Percentiles rank a stretch among this genome's conserved stretches.
These are phyloP conservation scores for Eufriesea mexicana DNA, from an alignment of 1,140 invertebrate species.

Conservation along the genomic window DNA sequence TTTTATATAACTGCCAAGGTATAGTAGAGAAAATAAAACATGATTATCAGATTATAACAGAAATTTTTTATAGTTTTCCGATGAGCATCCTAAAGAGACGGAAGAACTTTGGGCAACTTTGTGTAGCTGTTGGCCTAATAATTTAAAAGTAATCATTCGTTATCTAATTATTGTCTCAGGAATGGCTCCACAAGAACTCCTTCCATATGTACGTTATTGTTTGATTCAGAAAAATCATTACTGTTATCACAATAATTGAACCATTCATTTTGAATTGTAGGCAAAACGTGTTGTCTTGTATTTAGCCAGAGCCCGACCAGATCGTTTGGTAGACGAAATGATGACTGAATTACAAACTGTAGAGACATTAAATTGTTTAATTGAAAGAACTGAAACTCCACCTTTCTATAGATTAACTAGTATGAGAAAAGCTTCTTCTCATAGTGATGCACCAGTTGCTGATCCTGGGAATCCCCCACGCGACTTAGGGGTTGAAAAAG, in stretches of 20 bases:
- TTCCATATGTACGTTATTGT: slow-evolving; percentile 89
- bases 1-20: slow-evolving; percentile 99
- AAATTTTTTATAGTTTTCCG: slow-evolving; percentile 89
- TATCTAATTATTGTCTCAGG: slow-evolving; percentile 98
- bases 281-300: slow-evolving; percentile 97
- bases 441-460: slow-evolving; percentile 87
- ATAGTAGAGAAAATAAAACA: slow-evolving; percentile 40
- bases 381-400: slow-evolving; percentile 97
- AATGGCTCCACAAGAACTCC: slow-evolving; percentile 95
- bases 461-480: slow-evolving; percentile 82
- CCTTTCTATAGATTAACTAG: slow-evolving; percentile 97
- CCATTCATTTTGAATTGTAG: slow-evolving; percentile 81
- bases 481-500: slow-evolving; percentile 90
- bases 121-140: slow-evolving; percentile 97
- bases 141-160: slow-evolving; percentile 98
- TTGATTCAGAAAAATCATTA: not conserved
- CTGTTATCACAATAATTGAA: not conserved
- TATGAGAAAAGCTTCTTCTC: slow-evolving; percentile 93
- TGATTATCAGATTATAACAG: not conserved
- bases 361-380: slow-evolving; percentile 96
- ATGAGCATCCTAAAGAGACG: slow-evolving; percentile 96
- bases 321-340: slow-evolving; percentile 96
- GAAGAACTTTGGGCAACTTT: slow-evolving; percentile 98
- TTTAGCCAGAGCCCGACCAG: slow-evolving; percentile 93
- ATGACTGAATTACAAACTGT: slow-evolving; percentile 98